These are phyloP conservation scores for Rhadina sibilatrix DNA, from an alignment of 2,113 vertebrate species.

Conservation along the genomic window DNA sequence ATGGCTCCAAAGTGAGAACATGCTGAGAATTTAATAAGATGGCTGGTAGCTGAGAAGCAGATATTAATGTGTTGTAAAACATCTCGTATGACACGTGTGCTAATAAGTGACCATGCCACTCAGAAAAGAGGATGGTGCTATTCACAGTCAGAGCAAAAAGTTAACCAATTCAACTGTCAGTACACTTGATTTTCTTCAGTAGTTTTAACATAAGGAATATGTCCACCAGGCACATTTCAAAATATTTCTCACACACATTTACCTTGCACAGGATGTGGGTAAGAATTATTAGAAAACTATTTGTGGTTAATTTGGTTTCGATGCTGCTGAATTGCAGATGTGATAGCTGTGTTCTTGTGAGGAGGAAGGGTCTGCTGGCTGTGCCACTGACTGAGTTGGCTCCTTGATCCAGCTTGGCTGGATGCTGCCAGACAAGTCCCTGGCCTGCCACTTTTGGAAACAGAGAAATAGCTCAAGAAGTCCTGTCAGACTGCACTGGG, in stretches of 20 bases:
- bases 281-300: background rate
- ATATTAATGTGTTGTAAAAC: conserved; percentile 19
- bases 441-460: background rate
- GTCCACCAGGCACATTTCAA: background rate
- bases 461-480: background rate
- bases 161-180: background rate
- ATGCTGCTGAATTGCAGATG: background rate
- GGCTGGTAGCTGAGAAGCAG: background rate
- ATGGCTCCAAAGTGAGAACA: conserved; percentile 20
- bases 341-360: background rate
- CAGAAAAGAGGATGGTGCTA: background rate
- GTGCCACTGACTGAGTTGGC: background rate
- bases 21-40: conserved; percentile 55
- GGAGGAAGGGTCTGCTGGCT: background rate
- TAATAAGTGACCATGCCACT: background rate
- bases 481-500: background rate
- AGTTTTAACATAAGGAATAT: background rate
- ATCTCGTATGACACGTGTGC: background rate
- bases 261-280: background rate
- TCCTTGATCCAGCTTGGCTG: background rate
- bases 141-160: background rate
- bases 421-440: background rate
- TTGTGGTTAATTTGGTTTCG: background rate
- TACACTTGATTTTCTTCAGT: background rate
- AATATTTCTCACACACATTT: background rate